Percentiles rank a stretch among this genome's conserved stretches.
These are phyloP conservation scores for Trachymyrmex cornetzi DNA, from an alignment of 1,140 invertebrate species.

Conservation along the genomic window DNA sequence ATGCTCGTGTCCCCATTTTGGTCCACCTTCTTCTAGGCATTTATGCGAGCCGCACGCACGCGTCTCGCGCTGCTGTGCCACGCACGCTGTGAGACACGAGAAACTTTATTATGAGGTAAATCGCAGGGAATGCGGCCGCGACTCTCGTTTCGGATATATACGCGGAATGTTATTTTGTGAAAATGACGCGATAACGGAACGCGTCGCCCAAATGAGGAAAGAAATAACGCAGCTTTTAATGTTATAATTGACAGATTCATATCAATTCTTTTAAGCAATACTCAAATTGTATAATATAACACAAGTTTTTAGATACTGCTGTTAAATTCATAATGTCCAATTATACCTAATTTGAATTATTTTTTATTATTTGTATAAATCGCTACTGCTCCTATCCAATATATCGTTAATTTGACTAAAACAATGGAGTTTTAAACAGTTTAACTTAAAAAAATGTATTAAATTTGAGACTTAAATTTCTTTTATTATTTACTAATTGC, in stretches of 20 bases:
- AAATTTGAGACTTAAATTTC: too few relatives aligned
- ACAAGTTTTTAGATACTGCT: too few relatives aligned
- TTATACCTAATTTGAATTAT: too few relatives aligned
- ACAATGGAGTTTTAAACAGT: too few relatives aligned
- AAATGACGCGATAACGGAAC: slow-evolving; percentile 50
- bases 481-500: too few relatives aligned
- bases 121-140: slow-evolving; percentile 37
- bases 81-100: slow-evolving; percentile 54
- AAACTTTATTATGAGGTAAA: slow-evolving; percentile 63
- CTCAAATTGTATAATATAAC: not conserved
- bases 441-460: too few relatives aligned
- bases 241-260: not conserved
- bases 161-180: not conserved
- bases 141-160: slow-evolving; percentile 23
- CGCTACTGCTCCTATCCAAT: too few relatives aligned
- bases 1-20: slow-evolving; percentile 71
- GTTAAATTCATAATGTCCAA: too few relatives aligned
- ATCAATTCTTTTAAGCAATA: not conserved
- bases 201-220: not conserved
- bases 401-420: too few relatives aligned
- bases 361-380: too few relatives aligned
- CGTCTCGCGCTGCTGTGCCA: not conserved
- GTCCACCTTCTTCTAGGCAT: slow-evolving; percentile 72
- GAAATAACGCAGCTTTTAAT: slow-evolving; percentile 10
- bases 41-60: slow-evolving; percentile 38